These are phyloP conservation scores for Stenotaenia linearis DNA, from an alignment of 2,888 invertebrate genomes.

Conservation along the genomic window DNA sequence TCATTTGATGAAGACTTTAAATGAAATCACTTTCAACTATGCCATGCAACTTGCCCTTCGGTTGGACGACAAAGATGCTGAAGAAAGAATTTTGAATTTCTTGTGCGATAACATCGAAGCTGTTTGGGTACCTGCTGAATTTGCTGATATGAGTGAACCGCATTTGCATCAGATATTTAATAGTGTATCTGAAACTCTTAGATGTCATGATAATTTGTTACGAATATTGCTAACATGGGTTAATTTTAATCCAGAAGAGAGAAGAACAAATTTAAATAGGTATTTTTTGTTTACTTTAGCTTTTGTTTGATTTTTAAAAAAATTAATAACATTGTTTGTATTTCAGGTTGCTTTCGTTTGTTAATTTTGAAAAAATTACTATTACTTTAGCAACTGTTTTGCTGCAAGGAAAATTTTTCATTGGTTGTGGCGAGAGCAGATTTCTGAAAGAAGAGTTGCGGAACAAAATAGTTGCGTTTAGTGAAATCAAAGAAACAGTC, in stretches of 20 bases:
- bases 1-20: neutral
- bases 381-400: neutral
- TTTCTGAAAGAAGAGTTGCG: neutral
- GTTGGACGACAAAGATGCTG: neutral
- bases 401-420: neutral
- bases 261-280: neutral
- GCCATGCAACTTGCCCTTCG: neutral
- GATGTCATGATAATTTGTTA: neutral
- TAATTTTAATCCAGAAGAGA: conserved; percentile 5
- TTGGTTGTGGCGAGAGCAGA: neutral
- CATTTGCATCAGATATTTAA: conserved; percentile 6
- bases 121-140: conserved; percentile 8
- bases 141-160: neutral
- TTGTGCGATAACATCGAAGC: neutral
- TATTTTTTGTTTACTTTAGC: no score
- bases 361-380: conserved; percentile 1
- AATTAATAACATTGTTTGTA: neutral
- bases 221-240: neutral
- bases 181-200: neutral
- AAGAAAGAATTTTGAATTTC: neutral
- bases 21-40: neutral
- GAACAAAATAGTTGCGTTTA: neutral
- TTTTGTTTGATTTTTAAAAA: neutral
- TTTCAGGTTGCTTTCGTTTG: neutral
- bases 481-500: neutral